Conservation (phyloP, 1,140 invertebrate species). For the Stenopsyche tienmushanensis region DNA sequence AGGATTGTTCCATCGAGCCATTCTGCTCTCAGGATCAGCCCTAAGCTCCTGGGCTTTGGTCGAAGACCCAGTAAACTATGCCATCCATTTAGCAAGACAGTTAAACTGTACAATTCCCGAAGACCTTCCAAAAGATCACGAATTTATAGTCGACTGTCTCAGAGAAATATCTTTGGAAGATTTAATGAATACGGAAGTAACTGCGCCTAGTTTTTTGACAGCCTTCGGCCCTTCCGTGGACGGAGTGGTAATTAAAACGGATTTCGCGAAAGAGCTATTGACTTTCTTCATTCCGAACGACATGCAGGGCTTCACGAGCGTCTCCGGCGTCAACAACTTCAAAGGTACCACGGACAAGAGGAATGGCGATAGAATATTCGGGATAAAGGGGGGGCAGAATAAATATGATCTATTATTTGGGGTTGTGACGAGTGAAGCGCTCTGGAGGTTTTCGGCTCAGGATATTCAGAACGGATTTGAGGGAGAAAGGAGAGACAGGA, state of each 20-base stretch:
- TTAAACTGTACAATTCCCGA: constrained; percentile 85
- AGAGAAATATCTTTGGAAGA: constrained; percentile 75
- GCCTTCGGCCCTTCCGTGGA: constrained; percentile 85
- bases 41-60: constrained; percentile 92
- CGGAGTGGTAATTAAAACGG: constrained; percentile 80
- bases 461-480: constrained; percentile 90
- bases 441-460: constrained; percentile 77
- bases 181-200: constrained; percentile 75
- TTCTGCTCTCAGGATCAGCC: constrained; percentile 90
- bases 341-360: constrained; percentile 60
- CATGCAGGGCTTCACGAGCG: constrained; percentile 59
- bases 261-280: constrained; percentile 73
- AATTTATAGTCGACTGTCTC: constrained; percentile 78
- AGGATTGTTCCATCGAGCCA: constrained; percentile 87
- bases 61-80: constrained; percentile 84
- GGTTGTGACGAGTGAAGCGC: constrained; percentile 79
- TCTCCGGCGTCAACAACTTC: constrained; percentile 56
- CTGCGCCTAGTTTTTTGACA: constrained; percentile 79
- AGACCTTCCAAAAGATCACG: constrained; percentile 74
- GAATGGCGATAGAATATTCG: constrained; percentile 54
- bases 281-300: constrained; percentile 65
- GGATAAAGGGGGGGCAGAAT: constrained; percentile 54
- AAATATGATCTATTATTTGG: constrained; percentile 82
- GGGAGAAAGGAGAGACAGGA: constrained; percentile 83
- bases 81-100: constrained; percentile 77